A percentile compares a stretch with the other conserved stretches of the same genome.
Evolutionary conservation across 1,140 invertebrate genomes (phyloP).

Genomic region (Trachymyrmex septentrionalis): DNA sequence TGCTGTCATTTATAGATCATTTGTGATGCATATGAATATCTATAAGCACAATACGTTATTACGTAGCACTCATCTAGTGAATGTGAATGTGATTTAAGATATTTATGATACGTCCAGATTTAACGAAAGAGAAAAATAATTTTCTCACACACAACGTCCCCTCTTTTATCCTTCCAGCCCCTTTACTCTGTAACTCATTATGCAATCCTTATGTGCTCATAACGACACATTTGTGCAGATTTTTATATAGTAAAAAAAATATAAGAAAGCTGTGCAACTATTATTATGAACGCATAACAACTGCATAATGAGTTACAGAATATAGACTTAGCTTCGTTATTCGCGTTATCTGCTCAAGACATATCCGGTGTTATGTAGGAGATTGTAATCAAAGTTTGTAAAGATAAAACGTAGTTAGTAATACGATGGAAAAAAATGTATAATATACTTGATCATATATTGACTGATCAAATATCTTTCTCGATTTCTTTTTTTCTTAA

Average conservation of each 20-base stretch:
- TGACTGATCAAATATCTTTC: not conserved
- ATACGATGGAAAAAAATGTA: not conserved
- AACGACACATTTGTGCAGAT: no score
- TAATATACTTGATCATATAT: conserved; percentile 36
- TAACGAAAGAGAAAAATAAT: conserved; percentile 7
- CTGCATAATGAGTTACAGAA: no score
- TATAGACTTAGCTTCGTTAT: conserved; percentile 3
- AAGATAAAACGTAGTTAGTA: conserved; percentile 39
- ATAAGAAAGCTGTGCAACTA: no score
- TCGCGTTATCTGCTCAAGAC: conserved; percentile 60
- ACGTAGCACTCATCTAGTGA: conserved; percentile 23
- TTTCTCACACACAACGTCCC: not conserved
- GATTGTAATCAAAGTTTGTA: conserved; percentile 74
- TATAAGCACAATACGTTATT: not conserved
- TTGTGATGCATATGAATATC: not conserved
- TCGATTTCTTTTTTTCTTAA: conserved; percentile 31
- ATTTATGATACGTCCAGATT: conserved; percentile 31
- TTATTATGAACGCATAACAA: no score
- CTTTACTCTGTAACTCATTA: no score
- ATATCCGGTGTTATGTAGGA: conserved; percentile 67
- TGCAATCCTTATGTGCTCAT: no score
- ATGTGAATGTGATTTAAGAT: conserved; percentile 35
- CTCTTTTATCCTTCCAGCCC: not conserved
- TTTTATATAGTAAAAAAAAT: no score
- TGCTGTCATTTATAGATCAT: not conserved